Base-by-base conservation (phyloP, 2,797 vertebrate genomes). In the Vireo griseus region DNA sequence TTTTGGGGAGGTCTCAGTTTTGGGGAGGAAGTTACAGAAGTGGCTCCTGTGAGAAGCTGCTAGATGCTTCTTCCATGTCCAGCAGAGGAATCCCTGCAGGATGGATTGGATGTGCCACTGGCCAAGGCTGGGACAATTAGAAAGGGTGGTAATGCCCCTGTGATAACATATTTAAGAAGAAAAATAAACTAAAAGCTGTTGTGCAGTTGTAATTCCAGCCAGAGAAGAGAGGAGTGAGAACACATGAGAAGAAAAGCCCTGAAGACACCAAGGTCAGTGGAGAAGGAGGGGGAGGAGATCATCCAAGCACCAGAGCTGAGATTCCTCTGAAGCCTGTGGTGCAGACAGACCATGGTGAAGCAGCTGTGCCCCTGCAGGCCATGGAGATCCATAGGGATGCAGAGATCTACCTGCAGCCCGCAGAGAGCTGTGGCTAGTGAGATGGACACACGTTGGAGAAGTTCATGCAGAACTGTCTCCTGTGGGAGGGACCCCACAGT, bases 151-250 rank as follows among this genome's bases (percentile, higher is more conserved):
- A 58, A 28, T 4, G 8, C 3, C 4, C 51, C 37, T 0, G 1
- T 51, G 26, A 59, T 13, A 59, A 39, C 0, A 1, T 28, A 45
- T 67, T 45, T 45, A 59, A 75, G 26, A 35, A 58, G 26, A 66
- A 51, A 44, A 59, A 44, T n/a, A 35, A 17, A 20, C 13, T 29
- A 8, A 20, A 69, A 47, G 6, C 44, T 31, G 14, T 42, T 84
- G 3, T 0, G 0, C 5, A 28, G 10, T 16, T 67, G 5, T n/a
- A n/a, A 44, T 67, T 67, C 15, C 28, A 51, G 5, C 12, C 45
- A 44, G 37, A 44, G 28, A 66, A 51, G 31, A 35, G 16, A 20
- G 7, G 13, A 35, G 15, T 44, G 52, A 44, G 17, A 44, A 28
- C 10, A 31, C 0, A 0, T 22, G 37, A 51, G 37, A 55, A 33